These are phyloP conservation scores for Branchellion lobata DNA, from an alignment of 2,888 invertebrate species.

Conservation along the genomic window DNA sequence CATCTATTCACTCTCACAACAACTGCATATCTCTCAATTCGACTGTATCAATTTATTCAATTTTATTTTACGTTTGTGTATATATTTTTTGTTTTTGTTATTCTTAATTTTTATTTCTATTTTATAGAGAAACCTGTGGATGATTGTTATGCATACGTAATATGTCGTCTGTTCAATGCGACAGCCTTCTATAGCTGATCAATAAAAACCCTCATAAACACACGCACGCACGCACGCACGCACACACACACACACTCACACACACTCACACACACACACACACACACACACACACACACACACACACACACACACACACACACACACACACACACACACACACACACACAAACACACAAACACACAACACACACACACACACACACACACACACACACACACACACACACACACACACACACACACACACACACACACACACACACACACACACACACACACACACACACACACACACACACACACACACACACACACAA, in stretches of 20 bases:
- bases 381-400: conserved; percentile 14
- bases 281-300: conserved; percentile 29
- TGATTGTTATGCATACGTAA: too few species aligned
- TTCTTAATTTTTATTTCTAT: too few species aligned
- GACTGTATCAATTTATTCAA: too few species aligned
- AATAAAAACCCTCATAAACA: neutral
- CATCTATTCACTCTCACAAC: too few species aligned
- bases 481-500: too few species aligned
- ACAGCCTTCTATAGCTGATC: too few species aligned
- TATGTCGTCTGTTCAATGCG: too few species aligned
- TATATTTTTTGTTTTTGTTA: too few species aligned
- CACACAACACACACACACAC: conserved; percentile 21
- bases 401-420: conserved; percentile 23
- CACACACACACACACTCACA: neutral
- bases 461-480: too few species aligned
- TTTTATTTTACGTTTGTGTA: too few species aligned
- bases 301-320: conserved; percentile 25
- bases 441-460: conserved; percentile 11
- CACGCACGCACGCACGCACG: neutral
- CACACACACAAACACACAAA: conserved; percentile 25
- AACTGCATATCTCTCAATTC: too few species aligned
- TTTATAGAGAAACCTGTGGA: too few species aligned
- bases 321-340: neutral
- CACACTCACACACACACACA: conserved; percentile 5
- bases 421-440: conserved; percentile 18